Conservation (phyloP, 1,140 invertebrate genomes). For the Aplysia californica region DNA sequence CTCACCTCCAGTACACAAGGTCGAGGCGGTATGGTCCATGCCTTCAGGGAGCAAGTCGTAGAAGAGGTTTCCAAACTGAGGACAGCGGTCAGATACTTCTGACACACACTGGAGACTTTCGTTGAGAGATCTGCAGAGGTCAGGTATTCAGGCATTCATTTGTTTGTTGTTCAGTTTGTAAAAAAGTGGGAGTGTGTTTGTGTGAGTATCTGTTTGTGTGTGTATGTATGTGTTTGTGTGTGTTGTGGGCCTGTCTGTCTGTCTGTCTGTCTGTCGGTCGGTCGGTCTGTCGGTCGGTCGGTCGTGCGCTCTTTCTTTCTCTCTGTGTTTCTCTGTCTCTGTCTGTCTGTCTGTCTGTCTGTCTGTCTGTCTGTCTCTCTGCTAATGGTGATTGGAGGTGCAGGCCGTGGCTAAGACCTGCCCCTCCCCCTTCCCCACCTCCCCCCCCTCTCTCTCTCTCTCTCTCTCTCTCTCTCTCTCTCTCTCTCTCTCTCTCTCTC, state of each 20-base stretch:
- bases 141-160: too few species aligned
- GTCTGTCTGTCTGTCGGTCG: neutral
- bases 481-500: neutral
- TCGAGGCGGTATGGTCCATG: conserved; percentile 34
- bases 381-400: neutral
- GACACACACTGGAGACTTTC: conserved; percentile 35
- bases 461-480: neutral
- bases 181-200: too few species aligned
- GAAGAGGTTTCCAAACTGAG: conserved; percentile 34
- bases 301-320: neutral
- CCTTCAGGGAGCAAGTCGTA: conserved; percentile 38
- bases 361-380: neutral
- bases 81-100: conserved; percentile 26
- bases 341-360: neutral
- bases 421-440: neutral
- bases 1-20: conserved; percentile 35
- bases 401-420: neutral
- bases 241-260: neutral
- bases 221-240: too few species aligned
- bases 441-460: neutral
- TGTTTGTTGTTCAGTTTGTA: too few species aligned
- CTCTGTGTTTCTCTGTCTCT: neutral
- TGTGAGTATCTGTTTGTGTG: too few species aligned
- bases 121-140: conserved; percentile 41
- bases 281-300: neutral